phyloP scores from a whole-genome alignment of 64 coral and sea anemone genomes.

The Montipora sp. region DNA sequence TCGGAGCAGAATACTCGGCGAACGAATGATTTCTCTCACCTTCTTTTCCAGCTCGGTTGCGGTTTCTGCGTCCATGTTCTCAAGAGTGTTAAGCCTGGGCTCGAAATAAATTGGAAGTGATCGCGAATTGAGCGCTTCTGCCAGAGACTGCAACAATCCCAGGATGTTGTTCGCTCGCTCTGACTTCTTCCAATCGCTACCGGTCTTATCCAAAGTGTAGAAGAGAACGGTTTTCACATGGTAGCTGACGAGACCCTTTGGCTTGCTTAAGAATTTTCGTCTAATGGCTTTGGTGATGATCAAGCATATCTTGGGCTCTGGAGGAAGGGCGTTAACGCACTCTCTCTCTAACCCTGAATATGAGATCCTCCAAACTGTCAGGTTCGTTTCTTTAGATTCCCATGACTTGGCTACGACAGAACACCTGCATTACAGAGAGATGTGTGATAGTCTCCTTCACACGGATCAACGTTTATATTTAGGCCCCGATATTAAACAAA shows the following conservation, averaged over 20 bases:
- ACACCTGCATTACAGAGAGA: not conserved
- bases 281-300: slow-evolving; percentile 34
- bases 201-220: slow-evolving; percentile 38
- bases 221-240: slow-evolving; percentile 40
- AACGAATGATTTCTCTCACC: not conserved
- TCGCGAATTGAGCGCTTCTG: slow-evolving; percentile 23
- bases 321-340: slow-evolving; percentile 22
- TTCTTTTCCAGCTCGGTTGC: slow-evolving; percentile 22
- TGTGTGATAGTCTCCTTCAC: not conserved
- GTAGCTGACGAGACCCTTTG: slow-evolving; percentile 27
- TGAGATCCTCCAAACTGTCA: slow-evolving; percentile 17
- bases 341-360: slow-evolving; percentile 30
- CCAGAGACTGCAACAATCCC: not conserved
- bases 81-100: slow-evolving; percentile 33
- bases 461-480: not conserved
- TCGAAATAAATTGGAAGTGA: slow-evolving; percentile 39
- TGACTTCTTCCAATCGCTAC: slow-evolving; percentile 24
- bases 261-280: slow-evolving; percentile 35
- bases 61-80: slow-evolving; percentile 22
- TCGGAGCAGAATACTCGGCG: slow-evolving; percentile 7
- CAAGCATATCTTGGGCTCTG: slow-evolving; percentile 44
- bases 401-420: slow-evolving; percentile 49
- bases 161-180: slow-evolving; percentile 38
- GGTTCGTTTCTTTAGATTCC: slow-evolving; percentile 14
- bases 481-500: not conserved